Evolutionary conservation across 2,888 invertebrate species (phyloP).

Genomic region (Melinaea menophilus): DNA sequence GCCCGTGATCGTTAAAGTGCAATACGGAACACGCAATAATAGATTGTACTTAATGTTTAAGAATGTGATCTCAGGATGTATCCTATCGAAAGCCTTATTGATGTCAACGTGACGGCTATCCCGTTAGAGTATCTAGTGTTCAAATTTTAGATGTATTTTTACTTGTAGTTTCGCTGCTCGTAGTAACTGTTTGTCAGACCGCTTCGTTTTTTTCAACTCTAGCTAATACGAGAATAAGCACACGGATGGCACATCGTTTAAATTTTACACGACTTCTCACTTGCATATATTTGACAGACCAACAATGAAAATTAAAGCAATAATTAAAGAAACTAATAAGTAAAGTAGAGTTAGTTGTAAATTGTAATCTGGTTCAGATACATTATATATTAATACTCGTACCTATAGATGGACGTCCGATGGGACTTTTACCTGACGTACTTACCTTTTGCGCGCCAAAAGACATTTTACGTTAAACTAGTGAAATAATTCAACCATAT

Average conservation of each 20-base stretch:
- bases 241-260: conserved; percentile 64
- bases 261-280: conserved; percentile 65
- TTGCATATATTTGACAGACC: conserved; percentile 68
- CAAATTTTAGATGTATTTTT: conserved; percentile 60
- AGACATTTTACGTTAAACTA: conserved; percentile 53
- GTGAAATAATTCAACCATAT: conserved; percentile 33
- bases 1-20: conserved; percentile 68
- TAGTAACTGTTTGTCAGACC: conserved; percentile 58
- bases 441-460: conserved; percentile 63
- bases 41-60: conserved; percentile 74
- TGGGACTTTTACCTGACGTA: conserved; percentile 37
- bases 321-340: conserved; percentile 60
- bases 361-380: conserved; percentile 43
- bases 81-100: conserved; percentile 71
- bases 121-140: conserved; percentile 60
- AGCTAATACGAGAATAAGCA: conserved; percentile 59
- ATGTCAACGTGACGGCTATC: conserved; percentile 62
- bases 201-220: conserved; percentile 61
- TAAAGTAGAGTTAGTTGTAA: conserved; percentile 48
- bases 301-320: conserved; percentile 58
- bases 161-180: conserved; percentile 67
- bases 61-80: conserved; percentile 76
- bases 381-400: conserved; percentile 36
- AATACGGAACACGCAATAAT: conserved; percentile 76
- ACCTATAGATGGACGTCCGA: conserved; percentile 24